Conservation (phyloP, 2,888 invertebrate genomes). For the Drosophila sordidapex region DNA sequence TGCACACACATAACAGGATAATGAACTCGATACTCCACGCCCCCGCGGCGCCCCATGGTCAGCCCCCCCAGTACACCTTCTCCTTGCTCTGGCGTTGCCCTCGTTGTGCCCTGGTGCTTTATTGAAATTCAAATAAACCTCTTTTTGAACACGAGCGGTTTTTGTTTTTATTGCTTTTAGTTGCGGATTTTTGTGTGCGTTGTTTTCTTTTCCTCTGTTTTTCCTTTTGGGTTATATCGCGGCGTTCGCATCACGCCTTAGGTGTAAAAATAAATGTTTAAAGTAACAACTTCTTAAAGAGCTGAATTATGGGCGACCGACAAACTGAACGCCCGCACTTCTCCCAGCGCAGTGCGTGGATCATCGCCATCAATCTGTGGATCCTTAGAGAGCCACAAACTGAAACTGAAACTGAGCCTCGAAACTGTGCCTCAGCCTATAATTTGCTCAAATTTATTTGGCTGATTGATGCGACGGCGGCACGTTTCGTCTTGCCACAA, state of each 20-base stretch:
- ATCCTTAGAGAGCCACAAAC: constrained; percentile 46
- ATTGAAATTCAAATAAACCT: constrained; percentile 82
- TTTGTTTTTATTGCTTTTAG: constrained; percentile 37
- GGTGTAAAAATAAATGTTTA: constrained; percentile 82
- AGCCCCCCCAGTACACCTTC: neutral
- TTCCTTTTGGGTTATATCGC: constrained; percentile 42
- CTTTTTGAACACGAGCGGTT: constrained; percentile 17
- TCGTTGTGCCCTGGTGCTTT: constrained; percentile 50
- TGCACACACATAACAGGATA: constrained; percentile 74
- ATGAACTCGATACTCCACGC: constrained; percentile 59
- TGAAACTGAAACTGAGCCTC: neutral
- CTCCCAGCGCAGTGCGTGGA: neutral
- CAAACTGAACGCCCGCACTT: constrained; percentile 11
- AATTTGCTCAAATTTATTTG: constrained; percentile 80
- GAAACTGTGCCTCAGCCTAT: constrained; percentile 51
- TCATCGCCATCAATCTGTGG: constrained; percentile 63
- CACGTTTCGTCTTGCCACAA: constrained; percentile 60
- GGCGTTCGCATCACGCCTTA: constrained; percentile 66
- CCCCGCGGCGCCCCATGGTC: constrained; percentile 3
- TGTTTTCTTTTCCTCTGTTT: constrained; percentile 7
- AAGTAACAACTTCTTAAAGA: constrained; percentile 80
- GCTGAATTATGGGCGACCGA: constrained; percentile 65
- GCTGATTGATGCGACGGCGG: constrained; percentile 80
- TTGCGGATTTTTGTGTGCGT: constrained; percentile 16
- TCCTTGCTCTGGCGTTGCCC: neutral